phyloP scores from a whole-genome alignment of 1,140 invertebrate species.

The Rhagoletis zephyria region DNA sequence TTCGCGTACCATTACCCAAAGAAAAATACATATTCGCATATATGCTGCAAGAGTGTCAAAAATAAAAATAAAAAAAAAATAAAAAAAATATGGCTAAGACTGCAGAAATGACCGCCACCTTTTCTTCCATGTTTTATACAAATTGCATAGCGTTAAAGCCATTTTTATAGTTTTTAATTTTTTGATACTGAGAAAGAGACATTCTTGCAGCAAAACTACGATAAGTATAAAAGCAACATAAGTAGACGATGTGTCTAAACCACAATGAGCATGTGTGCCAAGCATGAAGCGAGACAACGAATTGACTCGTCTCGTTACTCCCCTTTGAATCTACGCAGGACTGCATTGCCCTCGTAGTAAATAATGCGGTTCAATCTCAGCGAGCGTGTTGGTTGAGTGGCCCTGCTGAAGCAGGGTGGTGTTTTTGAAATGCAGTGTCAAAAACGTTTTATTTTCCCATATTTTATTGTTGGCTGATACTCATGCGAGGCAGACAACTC shows the following conservation, averaged over 20 bases:
- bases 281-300: neutral
- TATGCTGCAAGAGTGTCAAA: no score
- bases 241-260: neutral
- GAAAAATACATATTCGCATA: no score
- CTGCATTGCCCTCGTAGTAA: neutral
- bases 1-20: no score
- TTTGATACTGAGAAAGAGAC: no score
- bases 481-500: neutral
- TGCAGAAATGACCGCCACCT: no score
- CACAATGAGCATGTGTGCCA: neutral
- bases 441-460: constrained; percentile 73
- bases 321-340: neutral
- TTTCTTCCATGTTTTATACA: no score
- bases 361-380: neutral
- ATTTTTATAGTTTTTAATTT: no score
- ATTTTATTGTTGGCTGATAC: constrained; percentile 65
- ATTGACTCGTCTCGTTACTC: neutral
- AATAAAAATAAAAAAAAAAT: no score
- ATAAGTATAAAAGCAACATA: no score
- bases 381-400: neutral
- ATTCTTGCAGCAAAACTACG: no score
- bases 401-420: constrained; percentile 54
- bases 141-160: no score
- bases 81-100: no score
- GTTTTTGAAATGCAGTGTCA: constrained; percentile 73